Percentiles rank a stretch among this genome's conserved stretches.
Conservation (phyloP, 1,140 invertebrate genomes). For the Ctenoplectra terminalis region DNA sequence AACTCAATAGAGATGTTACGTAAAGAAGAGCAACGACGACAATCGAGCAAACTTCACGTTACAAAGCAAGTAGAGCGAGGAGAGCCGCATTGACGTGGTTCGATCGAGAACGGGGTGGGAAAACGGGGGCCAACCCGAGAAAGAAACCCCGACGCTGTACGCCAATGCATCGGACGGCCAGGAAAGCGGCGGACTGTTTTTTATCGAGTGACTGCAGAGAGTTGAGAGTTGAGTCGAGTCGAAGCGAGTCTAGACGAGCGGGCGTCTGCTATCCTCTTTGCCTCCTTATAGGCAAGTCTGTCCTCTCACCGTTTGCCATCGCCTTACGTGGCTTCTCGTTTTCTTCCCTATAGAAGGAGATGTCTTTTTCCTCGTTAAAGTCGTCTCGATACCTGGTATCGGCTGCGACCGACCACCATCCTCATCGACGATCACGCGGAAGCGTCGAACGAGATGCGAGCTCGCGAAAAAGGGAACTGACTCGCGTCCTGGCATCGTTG, state of each 20-base stretch:
- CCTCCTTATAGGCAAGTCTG: slow-evolving; percentile 65
- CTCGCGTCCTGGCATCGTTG: not conserved
- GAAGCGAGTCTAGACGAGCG: slow-evolving; percentile 65
- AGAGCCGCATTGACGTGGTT: slow-evolving; percentile 4
- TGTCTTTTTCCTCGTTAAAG: slow-evolving; percentile 58
- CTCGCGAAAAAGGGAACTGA: not conserved
- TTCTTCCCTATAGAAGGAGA: slow-evolving; percentile 29
- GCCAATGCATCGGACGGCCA: slow-evolving; percentile 68
- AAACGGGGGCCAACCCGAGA: not conserved
- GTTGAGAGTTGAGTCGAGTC: slow-evolving; percentile 69
- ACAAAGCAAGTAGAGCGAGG: slow-evolving; percentile 6
- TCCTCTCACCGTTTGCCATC: slow-evolving; percentile 22
- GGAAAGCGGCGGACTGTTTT: slow-evolving; percentile 71
- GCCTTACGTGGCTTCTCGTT: slow-evolving; percentile 54
- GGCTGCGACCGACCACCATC: not conserved
- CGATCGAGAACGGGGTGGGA: not conserved
- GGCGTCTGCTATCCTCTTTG: slow-evolving; percentile 68
- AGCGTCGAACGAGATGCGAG: not conserved
- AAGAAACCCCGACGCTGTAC: slow-evolving; percentile 39
- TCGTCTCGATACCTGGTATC: slow-evolving; percentile 42
- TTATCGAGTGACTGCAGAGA: slow-evolving; percentile 75
- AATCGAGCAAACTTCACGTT: not conserved
- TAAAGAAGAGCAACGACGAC: not conserved
- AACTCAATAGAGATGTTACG: not conserved
- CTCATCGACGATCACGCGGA: slow-evolving; percentile 31